Conservation (phyloP, 2,797 vertebrate genomes). For the Lagocephalus sceleratus region DNA sequence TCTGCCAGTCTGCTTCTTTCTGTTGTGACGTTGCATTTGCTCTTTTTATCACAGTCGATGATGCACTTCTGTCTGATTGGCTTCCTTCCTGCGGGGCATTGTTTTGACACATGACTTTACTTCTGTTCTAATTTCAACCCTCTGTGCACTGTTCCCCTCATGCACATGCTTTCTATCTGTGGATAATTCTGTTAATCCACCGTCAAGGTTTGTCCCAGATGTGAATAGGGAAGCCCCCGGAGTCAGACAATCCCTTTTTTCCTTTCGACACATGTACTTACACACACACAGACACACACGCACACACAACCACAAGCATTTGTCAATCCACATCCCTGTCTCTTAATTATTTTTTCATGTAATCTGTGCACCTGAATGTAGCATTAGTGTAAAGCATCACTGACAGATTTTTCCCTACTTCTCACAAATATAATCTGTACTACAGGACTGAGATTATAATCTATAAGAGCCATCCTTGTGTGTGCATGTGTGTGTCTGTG, state of each 20-base stretch:
- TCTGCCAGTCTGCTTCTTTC: not conserved
- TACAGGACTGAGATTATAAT: constrained; percentile 20
- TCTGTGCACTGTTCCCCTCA: constrained; percentile 10
- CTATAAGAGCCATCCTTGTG: constrained; percentile 1
- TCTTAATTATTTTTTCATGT: constrained; percentile 9
- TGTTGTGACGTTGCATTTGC: too few relatives aligned
- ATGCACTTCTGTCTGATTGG: not conserved
- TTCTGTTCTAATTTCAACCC: constrained; percentile 12
- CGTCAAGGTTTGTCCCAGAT: constrained; percentile 47
- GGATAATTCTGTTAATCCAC: constrained; percentile 52
- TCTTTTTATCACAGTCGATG: not conserved
- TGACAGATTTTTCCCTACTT: not conserved
- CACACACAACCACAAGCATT: constrained; percentile 12
- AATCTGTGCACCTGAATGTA: constrained; percentile 22
- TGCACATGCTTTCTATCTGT: constrained; percentile 15
- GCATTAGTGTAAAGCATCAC: not conserved
- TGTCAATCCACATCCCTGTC: constrained; percentile 3
- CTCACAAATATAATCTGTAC: constrained; percentile 6
- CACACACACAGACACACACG: not conserved
- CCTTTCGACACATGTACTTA: constrained; percentile 14
- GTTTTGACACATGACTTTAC: constrained; percentile 1
- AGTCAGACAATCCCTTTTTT: constrained; percentile 50
- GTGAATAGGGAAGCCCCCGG: constrained; percentile 51
- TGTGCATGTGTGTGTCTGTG: constrained; percentile 1
- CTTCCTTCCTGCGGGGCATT: constrained; percentile 1